Evolutionary conservation across 2,113 vertebrate species (phyloP).

Genomic region (Barbus barbus): DNA sequence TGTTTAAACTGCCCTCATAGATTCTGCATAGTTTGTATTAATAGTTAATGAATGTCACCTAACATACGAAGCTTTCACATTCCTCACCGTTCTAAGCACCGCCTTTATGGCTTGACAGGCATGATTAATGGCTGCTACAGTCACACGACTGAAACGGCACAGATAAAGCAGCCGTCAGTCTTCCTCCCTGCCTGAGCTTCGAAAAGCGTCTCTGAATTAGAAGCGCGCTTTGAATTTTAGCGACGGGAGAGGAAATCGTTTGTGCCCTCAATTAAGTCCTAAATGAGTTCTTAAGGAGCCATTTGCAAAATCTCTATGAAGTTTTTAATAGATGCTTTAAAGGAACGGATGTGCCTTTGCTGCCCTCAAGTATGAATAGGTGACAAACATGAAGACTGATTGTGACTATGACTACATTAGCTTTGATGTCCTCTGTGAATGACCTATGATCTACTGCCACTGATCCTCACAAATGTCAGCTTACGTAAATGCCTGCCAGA

Average conservation of each 20-base stretch:
- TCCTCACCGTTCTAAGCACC: constrained; percentile 35
- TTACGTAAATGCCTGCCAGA: constrained; percentile 36
- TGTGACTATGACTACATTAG: constrained; percentile 25
- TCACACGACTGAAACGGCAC: constrained; percentile 26
- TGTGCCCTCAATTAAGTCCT: constrained; percentile 48
- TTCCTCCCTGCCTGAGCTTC: neutral
- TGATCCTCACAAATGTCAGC: constrained; percentile 46
- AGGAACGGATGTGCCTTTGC: constrained; percentile 27
- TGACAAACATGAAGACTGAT: constrained; percentile 27
- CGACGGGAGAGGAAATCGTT: constrained; percentile 23
- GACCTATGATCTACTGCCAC: constrained; percentile 37
- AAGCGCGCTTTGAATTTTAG: constrained; percentile 33
- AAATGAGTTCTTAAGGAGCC: constrained; percentile 44
- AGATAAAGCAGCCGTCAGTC: constrained; percentile 35
- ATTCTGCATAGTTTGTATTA: constrained; percentile 44
- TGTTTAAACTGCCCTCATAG: constrained; percentile 29
- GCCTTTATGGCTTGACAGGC: constrained; percentile 32
- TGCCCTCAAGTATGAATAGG: constrained; percentile 20
- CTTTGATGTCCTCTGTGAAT: constrained; percentile 42
- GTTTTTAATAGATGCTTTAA: constrained; percentile 51
- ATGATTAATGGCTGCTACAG: constrained; percentile 45
- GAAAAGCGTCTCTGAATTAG: constrained; percentile 30
- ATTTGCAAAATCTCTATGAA: constrained; percentile 52
- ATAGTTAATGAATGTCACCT: constrained; percentile 52
- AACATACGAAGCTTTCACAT: constrained; percentile 32